These are phyloP conservation scores for Maccullochella peelii DNA, from an alignment of 2,113 vertebrate genomes.

Conservation along the genomic window DNA sequence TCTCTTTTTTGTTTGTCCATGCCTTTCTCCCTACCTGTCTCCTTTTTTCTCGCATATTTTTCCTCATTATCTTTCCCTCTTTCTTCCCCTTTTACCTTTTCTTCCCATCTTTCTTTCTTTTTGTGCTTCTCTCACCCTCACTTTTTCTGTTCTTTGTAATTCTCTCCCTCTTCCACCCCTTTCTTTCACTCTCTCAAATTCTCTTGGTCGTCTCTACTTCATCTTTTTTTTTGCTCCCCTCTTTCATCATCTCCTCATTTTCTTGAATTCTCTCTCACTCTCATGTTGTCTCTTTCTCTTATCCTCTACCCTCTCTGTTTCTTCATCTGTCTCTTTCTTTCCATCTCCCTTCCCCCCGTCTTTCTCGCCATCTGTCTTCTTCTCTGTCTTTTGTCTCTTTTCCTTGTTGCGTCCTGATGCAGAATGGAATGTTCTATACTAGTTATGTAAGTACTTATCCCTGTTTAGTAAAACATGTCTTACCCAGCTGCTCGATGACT, in stretches of 20 bases:
- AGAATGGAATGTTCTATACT: conserved; percentile 94
- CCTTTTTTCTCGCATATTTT: neutral
- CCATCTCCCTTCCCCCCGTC: neutral
- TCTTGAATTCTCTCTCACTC: neutral
- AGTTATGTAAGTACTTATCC: conserved; percentile 91
- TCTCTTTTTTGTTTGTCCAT: neutral
- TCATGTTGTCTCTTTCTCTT: neutral
- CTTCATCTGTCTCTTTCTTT: neutral
- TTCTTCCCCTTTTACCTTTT: too few relatives aligned
- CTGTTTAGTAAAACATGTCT: conserved; percentile 52
- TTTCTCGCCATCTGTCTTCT: too few relatives aligned
- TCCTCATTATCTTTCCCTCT: neutral
- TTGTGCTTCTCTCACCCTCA: neutral
- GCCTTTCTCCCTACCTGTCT: neutral
- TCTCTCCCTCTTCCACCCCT: neutral
- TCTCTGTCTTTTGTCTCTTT: conserved; percentile 73
- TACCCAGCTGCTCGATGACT: conserved; percentile 34
- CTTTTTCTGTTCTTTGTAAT: neutral
- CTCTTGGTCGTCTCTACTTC: neutral
- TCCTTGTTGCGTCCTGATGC: conserved; percentile 77
- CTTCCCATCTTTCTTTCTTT: too few relatives aligned
- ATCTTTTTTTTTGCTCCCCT: neutral
- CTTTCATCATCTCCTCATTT: conserved; percentile 35
- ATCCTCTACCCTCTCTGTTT: neutral
- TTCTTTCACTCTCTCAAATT: neutral